These are phyloP conservation scores for Gephyroberyx darwinii DNA, from an alignment of 2,797 vertebrate species.

Conservation along the genomic window DNA sequence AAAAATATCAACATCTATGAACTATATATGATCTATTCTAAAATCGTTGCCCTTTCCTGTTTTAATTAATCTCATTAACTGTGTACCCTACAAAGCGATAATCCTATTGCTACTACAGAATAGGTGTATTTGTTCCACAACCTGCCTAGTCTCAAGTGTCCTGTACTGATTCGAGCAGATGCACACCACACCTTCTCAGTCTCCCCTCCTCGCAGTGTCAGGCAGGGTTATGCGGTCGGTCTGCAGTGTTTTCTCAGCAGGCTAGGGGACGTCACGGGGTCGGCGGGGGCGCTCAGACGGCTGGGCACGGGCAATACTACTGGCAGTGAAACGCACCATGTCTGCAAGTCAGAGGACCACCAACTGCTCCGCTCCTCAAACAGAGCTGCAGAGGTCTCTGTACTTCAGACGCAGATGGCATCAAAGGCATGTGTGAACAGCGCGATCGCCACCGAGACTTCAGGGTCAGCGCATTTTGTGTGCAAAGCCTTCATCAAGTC, in stretches of 20 bases:
- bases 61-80: background rate
- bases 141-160: background rate
- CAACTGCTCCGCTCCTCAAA: conserved; percentile 60
- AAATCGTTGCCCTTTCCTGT: background rate
- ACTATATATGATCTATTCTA: too few relatives aligned
- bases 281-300: conserved; percentile 51
- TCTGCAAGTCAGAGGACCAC: conserved; percentile 64
- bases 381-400: conserved; percentile 53
- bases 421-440: conserved; percentile 59
- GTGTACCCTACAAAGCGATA: background rate
- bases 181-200: conserved; percentile 20
- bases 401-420: conserved; percentile 64
- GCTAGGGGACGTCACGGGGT: conserved; percentile 42
- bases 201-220: conserved; percentile 29
- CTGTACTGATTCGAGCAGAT: background rate
- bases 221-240: conserved; percentile 18
- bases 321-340: conserved; percentile 59
- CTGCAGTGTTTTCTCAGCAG: conserved; percentile 58
- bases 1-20: too few relatives aligned
- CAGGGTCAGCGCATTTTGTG: conserved; percentile 52
- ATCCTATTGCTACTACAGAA: too few relatives aligned
- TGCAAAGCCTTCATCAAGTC: conserved; percentile 27
- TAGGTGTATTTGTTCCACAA: background rate
- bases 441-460: conserved; percentile 45
- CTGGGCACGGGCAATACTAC: conserved; percentile 36